Percentiles rank a stretch among this genome's conserved stretches.
Evolutionary conservation across 2,113 vertebrate species (phyloP).

Genomic region (Archocentrus centrarchus): DNA sequence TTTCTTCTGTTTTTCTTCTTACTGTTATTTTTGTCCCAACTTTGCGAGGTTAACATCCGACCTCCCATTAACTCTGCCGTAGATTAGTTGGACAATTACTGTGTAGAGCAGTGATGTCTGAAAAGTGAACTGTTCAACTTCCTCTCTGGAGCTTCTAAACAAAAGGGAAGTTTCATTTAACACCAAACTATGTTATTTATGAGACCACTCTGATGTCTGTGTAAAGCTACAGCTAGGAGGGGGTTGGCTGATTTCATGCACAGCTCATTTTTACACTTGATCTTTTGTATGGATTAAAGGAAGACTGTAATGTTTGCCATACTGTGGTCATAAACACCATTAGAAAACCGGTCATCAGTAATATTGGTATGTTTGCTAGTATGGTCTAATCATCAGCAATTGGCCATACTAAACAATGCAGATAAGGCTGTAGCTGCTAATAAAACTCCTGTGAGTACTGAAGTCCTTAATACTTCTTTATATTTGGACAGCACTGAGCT

Average conservation of each 20-base stretch:
- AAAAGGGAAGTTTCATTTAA: neutral
- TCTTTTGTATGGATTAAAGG: neutral
- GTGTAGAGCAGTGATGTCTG: neutral
- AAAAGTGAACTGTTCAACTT: slow-evolving; percentile 11
- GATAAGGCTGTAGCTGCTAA: neutral
- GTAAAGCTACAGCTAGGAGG: neutral
- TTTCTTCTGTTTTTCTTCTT: neutral
- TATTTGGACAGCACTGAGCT: slow-evolving; percentile 1
- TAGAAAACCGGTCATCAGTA: neutral
- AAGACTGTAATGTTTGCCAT: neutral
- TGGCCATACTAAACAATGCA: neutral
- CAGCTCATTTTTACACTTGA: neutral
- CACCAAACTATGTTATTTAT: neutral
- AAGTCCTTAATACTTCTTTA: neutral
- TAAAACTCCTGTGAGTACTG: neutral
- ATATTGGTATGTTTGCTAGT: neutral
- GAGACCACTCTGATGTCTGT: neutral
- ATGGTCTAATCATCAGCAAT: neutral
- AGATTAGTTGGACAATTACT: neutral
- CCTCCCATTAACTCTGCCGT: neutral
- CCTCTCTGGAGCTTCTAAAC: slow-evolving; percentile 5
- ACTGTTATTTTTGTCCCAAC: neutral
- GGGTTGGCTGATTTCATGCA: neutral
- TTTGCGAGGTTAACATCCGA: slow-evolving; percentile 1
- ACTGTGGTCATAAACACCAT: neutral